Conservation (phyloP, 1,140 invertebrate species). For the Dinothrombium tinctorium region DNA sequence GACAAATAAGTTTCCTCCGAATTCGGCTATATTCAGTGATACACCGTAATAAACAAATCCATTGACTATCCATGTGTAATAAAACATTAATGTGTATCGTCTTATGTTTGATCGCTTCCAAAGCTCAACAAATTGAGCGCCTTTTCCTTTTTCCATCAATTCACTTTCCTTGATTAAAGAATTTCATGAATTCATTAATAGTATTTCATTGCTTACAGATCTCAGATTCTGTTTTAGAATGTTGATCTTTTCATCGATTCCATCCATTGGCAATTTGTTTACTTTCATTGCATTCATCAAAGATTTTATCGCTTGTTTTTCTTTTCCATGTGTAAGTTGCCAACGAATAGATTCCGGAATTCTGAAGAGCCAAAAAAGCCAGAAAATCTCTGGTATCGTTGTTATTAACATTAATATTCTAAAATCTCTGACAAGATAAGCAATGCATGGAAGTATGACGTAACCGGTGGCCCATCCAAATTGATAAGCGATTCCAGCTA, state of each 20-base stretch:
- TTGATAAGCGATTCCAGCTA: conserved; percentile 44
- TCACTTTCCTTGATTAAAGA: neutral
- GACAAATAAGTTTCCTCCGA: conserved; percentile 44
- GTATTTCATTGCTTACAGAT: neutral
- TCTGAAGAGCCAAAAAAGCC: neutral
- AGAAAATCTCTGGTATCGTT: neutral
- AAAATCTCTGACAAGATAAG: conserved; percentile 48
- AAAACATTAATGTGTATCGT: conserved; percentile 13
- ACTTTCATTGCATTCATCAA: conserved; percentile 6
- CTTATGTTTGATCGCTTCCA: conserved; percentile 9
- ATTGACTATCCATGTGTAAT: conserved; percentile 19
- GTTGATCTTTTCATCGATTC: neutral
- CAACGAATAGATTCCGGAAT: conserved; percentile 12
- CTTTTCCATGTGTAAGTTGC: conserved; percentile 5
- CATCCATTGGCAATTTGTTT: neutral
- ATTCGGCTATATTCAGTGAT: conserved; percentile 46
- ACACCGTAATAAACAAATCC: conserved; percentile 40
- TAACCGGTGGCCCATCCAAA: conserved; percentile 54
- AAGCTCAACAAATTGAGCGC: conserved; percentile 4
- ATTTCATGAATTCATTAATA: neutral
- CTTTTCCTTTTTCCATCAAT: conserved; percentile 2
- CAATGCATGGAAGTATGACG: conserved; percentile 40
- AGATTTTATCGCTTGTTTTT: conserved; percentile 4
- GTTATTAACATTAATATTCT: conserved; percentile 18
- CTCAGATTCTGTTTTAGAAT: neutral